A percentile compares a stretch with the other conserved stretches of the same genome.
phyloP scores from a whole-genome alignment of 37 sponge, comb jelly and placozoan genomes.

The Oopsacas minuta region DNA sequence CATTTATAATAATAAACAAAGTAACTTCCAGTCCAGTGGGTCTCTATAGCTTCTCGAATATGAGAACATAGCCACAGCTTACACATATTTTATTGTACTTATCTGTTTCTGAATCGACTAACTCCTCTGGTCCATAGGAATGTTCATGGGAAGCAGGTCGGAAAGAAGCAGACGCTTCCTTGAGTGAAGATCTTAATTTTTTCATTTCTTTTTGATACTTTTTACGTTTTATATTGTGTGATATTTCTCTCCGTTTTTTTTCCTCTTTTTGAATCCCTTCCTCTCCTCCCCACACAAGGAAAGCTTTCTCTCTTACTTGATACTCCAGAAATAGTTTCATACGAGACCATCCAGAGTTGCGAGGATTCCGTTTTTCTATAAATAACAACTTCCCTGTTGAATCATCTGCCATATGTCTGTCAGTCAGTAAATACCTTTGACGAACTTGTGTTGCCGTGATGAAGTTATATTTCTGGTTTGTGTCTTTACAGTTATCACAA shows the following conservation, averaged over 20 bases:
- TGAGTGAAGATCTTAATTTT: background rate
- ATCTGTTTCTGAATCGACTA: background rate
- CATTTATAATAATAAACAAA: too few species aligned
- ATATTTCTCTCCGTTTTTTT: background rate
- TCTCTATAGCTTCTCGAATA: background rate
- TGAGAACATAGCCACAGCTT: background rate
- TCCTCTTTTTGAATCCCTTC: background rate
- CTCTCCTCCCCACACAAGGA: background rate
- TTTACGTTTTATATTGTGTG: background rate
- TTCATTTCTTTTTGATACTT: background rate
- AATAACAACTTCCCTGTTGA: background rate
- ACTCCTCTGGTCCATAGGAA: background rate
- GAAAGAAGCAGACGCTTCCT: background rate
- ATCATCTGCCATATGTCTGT: background rate
- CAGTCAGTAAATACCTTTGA: background rate
- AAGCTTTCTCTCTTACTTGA: background rate
- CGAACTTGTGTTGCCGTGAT: background rate
- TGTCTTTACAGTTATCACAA: constrained; percentile 2
- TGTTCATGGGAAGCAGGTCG: background rate
- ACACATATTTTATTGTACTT: background rate
- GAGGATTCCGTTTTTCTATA: background rate
- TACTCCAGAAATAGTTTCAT: constrained; percentile 3
- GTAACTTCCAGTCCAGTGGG: too few species aligned
- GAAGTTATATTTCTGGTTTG: background rate
- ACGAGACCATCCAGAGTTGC: background rate